Percentiles rank a stretch among this genome's conserved stretches.
phyloP scores from a whole-genome alignment of 2,888 invertebrate species.

The Pediacus dermestoides region DNA sequence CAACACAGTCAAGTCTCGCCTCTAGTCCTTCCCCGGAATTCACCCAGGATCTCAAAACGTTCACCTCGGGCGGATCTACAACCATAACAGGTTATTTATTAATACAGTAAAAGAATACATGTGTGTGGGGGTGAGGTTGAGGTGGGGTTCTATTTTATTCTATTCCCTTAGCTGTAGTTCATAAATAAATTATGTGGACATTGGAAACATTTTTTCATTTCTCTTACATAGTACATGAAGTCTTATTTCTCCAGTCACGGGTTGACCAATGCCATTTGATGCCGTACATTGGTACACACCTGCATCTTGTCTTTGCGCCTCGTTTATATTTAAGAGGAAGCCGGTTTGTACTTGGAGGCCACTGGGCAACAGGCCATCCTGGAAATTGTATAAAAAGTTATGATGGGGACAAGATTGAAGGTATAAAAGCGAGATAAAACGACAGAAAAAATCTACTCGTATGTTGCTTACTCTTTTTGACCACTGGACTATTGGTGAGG shows the following conservation, averaged over 20 bases:
- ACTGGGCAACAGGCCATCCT: constrained; percentile 48
- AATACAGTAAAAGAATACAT: too few species aligned
- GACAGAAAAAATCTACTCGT: not conserved
- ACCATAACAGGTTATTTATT: not conserved
- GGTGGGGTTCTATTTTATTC: too few species aligned
- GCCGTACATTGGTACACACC: constrained; percentile 54
- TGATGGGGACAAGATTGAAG: not conserved
- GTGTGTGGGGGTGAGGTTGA: too few species aligned
- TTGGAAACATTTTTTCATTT: constrained; percentile 4
- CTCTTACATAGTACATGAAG: constrained; percentile 49
- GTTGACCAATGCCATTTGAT: constrained; percentile 51
- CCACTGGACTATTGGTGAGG: constrained; percentile 52
- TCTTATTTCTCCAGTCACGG: constrained; percentile 47
- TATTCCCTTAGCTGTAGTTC: too few species aligned
- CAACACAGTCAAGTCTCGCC: constrained; percentile 59
- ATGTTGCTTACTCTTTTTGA: constrained; percentile 46
- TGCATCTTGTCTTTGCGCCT: constrained; percentile 48
- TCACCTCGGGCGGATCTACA: constrained; percentile 63
- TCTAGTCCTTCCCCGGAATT: constrained; percentile 62
- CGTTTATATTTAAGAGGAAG: constrained; percentile 45
- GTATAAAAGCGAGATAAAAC: not conserved
- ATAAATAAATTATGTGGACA: too few species aligned
- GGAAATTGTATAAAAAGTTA: constrained; percentile 18
- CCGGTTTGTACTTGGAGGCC: constrained; percentile 49
- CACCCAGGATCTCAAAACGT: constrained; percentile 59